These are phyloP conservation scores for Melinopterus prodromus DNA, from an alignment of 2,888 invertebrate species.

Conservation along the genomic window DNA sequence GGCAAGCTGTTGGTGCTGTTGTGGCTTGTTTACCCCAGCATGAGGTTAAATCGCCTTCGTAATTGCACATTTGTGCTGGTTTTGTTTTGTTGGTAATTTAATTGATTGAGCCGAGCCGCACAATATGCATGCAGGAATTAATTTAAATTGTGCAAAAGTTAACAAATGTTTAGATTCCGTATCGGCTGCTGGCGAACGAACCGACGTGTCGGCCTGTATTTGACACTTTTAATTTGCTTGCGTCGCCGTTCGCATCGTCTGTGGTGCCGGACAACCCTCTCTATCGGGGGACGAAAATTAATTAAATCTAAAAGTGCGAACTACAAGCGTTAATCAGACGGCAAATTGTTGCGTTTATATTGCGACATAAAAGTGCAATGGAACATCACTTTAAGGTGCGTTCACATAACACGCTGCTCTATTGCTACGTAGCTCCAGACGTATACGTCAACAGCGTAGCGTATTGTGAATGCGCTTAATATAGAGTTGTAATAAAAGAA, in stretches of 20 bases:
- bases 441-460: too few relatives aligned
- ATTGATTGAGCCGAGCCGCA: slow-evolving; percentile 13
- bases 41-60: not conserved
- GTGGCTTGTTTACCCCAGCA: not conserved
- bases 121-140: slow-evolving; percentile 13
- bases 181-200: not conserved
- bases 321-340: not conserved
- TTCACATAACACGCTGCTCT: slow-evolving; percentile 13
- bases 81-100: slow-evolving; percentile 15
- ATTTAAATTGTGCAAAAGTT: slow-evolving; percentile 15
- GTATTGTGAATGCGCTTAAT: too few relatives aligned
- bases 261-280: not conserved
- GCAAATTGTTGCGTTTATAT: not conserved
- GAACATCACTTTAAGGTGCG: too few relatives aligned
- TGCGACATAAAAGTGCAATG: too few relatives aligned
- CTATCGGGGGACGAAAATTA: not conserved
- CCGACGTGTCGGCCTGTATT: slow-evolving; percentile 20
- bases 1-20: not conserved
- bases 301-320: not conserved
- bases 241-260: not conserved
- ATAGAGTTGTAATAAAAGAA: too few relatives aligned
- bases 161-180: not conserved
- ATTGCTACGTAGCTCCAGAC: too few relatives aligned
- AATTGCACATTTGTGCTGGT: not conserved
- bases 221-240: slow-evolving; percentile 31